phyloP scores from a whole-genome alignment of 2,888 invertebrate genomes.

The Norana najaformis region DNA sequence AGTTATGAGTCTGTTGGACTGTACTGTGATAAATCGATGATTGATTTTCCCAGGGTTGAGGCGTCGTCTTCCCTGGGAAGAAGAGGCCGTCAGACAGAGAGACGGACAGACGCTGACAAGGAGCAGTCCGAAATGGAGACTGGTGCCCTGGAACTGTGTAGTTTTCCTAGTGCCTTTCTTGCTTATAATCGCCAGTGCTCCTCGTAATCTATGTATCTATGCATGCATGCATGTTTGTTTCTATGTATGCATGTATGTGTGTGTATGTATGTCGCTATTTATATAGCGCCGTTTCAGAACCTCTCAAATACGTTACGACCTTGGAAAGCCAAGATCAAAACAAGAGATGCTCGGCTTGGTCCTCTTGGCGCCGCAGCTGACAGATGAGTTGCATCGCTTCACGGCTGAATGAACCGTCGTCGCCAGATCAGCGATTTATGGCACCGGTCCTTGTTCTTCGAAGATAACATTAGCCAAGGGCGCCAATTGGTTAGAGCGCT shows the following conservation, averaged over 20 bases:
- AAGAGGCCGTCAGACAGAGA: neutral
- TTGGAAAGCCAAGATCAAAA: too few species aligned
- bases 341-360: too few species aligned
- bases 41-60: neutral
- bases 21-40: neutral
- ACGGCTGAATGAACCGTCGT: too few species aligned
- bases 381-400: too few species aligned
- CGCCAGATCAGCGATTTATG: too few species aligned
- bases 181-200: neutral
- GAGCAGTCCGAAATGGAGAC: neutral
- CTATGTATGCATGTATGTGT: too few species aligned
- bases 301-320: too few species aligned
- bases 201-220: neutral
- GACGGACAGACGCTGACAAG: neutral
- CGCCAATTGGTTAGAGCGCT: too few species aligned
- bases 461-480: too few species aligned
- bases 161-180: neutral
- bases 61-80: neutral
- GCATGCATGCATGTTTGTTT: neutral
- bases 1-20: neutral
- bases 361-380: too few species aligned
- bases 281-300: too few species aligned
- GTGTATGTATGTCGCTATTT: neutral
- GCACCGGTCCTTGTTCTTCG: too few species aligned
- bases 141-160: neutral